A percentile compares a stretch with the other conserved stretches of the same genome.
Evolutionary conservation across 2,797 vertebrate species (phyloP).

Genomic region (Xenentodon cancila): DNA sequence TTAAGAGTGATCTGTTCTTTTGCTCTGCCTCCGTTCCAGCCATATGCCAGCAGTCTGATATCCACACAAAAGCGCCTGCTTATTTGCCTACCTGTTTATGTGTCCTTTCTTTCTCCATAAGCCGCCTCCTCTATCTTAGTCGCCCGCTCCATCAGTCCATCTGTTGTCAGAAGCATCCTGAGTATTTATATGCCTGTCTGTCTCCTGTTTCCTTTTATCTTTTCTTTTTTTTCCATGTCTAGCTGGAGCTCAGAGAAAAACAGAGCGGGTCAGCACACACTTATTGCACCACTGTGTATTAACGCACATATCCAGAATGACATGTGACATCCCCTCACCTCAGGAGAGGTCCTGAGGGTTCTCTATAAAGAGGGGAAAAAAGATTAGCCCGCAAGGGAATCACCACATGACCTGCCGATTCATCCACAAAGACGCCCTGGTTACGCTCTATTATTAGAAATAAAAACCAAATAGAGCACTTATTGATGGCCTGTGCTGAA

Average conservation of each 20-base stretch:
- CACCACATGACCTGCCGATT: conserved; percentile 37
- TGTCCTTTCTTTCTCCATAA: conserved; percentile 19
- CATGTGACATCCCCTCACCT: conserved; percentile 48
- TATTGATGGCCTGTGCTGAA: conserved; percentile 54
- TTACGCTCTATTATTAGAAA: conserved; percentile 60
- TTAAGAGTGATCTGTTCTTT: conserved; percentile 34
- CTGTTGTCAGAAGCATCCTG: conserved; percentile 51
- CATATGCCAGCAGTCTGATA: conserved; percentile 50
- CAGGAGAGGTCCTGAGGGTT: conserved; percentile 49
- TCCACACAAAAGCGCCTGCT: conserved; percentile 38
- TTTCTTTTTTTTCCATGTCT: conserved; percentile 8
- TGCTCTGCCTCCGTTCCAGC: conserved; percentile 28
- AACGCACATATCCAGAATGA: conserved; percentile 12
- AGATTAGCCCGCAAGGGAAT: conserved; percentile 36
- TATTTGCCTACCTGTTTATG: conserved; percentile 57
- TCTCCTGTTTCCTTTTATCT: background rate
- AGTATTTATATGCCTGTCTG: conserved; percentile 3
- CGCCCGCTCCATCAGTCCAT: conserved; percentile 45
- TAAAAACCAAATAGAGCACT: conserved; percentile 48
- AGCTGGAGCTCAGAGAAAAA: conserved; percentile 4
- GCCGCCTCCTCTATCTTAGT: conserved; percentile 9
- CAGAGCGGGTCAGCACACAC: conserved; percentile 36
- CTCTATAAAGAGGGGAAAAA: conserved; percentile 51
- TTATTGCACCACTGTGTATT: conserved; percentile 9
- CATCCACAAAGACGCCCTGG: conserved; percentile 36